Conservation (phyloP, 2,888 invertebrate species). For the Drosophila setosimentum region DNA sequence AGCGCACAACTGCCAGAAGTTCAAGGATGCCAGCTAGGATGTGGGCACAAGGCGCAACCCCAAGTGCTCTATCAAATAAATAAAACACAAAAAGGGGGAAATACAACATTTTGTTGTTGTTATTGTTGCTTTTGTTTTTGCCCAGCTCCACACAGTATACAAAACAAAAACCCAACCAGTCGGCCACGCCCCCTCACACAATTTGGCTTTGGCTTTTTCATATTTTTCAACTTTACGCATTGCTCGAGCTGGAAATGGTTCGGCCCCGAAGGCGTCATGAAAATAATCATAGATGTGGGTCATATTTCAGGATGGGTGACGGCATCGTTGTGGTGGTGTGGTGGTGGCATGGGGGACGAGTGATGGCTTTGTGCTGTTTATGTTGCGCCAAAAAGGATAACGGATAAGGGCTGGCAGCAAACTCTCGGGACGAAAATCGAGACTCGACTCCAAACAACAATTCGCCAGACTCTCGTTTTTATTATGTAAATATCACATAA, state of each 20-base stretch:
- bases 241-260: slow-evolving; percentile 52
- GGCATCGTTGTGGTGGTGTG: not conserved
- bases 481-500: slow-evolving; percentile 84
- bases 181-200: slow-evolving; percentile 29
- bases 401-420: slow-evolving; percentile 61
- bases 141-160: slow-evolving; percentile 14
- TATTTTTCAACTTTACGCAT: slow-evolving; percentile 75
- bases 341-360: slow-evolving; percentile 3
- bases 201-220: slow-evolving; percentile 41
- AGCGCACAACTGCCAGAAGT: slow-evolving; percentile 71
- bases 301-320: slow-evolving; percentile 56
- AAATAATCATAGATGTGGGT: slow-evolving; percentile 83
- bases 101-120: slow-evolving; percentile 4
- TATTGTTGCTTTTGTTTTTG: slow-evolving; percentile 1
- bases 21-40: slow-evolving; percentile 73
- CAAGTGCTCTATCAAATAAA: slow-evolving; percentile 77
- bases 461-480: slow-evolving; percentile 76
- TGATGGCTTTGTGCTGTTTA: slow-evolving; percentile 56
- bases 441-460: slow-evolving; percentile 14
- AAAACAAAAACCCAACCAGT: slow-evolving; percentile 28
- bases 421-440: slow-evolving; percentile 29
- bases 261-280: slow-evolving; percentile 77
- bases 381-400: slow-evolving; percentile 65
- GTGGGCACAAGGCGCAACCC: slow-evolving; percentile 59
- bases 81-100: slow-evolving; percentile 47